phyloP scores from a whole-genome alignment of 2,888 invertebrate genomes.

The Terebella lapidaria region DNA sequence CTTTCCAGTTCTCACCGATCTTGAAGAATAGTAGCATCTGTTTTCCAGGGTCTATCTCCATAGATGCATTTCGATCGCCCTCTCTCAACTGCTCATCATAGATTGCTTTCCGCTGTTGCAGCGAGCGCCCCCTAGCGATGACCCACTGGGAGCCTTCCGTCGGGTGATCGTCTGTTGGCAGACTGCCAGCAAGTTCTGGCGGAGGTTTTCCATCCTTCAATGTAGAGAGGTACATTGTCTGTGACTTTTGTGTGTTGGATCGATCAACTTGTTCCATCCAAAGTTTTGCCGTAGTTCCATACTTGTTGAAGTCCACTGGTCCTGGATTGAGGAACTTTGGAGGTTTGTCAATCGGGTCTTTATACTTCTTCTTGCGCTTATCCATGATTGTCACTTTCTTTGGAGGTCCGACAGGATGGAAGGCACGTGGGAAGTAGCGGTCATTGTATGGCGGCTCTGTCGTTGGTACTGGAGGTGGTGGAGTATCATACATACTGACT shows the following conservation, averaged over 20 bases:
- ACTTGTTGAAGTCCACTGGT: conserved; percentile 26
- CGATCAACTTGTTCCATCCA: conserved; percentile 31
- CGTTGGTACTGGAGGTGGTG: background rate
- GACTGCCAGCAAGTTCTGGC: conserved; percentile 9
- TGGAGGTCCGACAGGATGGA: conserved; percentile 1
- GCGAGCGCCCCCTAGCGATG: conserved; percentile 22
- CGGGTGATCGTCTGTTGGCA: background rate
- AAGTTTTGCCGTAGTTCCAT: conserved; percentile 22
- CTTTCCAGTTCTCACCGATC: conserved; percentile 27
- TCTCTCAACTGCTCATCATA: background rate
- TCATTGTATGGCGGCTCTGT: background rate
- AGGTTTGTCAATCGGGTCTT: background rate
- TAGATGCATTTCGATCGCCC: background rate
- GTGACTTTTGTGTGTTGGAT: conserved; percentile 26
- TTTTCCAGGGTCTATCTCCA: conserved; percentile 13
- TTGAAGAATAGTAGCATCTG: conserved; percentile 27
- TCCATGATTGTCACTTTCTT: conserved; percentile 8
- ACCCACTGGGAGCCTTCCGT: conserved; percentile 27
- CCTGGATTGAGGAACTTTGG: conserved; percentile 22
- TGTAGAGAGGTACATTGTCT: conserved; percentile 27
- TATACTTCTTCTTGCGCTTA: background rate
- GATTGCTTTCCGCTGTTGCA: conserved; percentile 3
- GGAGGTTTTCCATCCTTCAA: conserved; percentile 19
- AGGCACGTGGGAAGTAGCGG: background rate
- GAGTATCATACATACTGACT: background rate